These are phyloP conservation scores for Thamnaconus septentrionalis DNA, from an alignment of 2,113 vertebrate genomes.

Conservation along the genomic window DNA sequence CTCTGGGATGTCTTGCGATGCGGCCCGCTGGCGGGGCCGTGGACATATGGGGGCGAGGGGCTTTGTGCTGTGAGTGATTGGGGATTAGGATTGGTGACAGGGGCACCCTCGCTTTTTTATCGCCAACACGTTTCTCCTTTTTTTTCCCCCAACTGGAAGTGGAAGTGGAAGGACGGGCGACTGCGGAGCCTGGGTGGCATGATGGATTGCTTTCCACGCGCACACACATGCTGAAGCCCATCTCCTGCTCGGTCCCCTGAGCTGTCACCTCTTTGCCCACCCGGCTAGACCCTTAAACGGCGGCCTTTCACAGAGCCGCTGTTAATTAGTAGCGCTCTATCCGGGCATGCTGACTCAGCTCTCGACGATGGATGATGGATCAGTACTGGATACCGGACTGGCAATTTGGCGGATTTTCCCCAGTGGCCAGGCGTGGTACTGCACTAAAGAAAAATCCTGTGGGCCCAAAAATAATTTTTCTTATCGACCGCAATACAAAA, in stretches of 20 bases:
- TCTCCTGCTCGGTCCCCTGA: constrained; percentile 32
- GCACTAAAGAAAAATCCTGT: too few relatives aligned
- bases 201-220: constrained; percentile 28
- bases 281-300: constrained; percentile 18
- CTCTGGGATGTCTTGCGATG: constrained; percentile 60
- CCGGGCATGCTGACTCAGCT: too few relatives aligned
- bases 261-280: constrained; percentile 29
- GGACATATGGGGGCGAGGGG: constrained; percentile 40
- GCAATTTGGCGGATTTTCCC: too few relatives aligned
- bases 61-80: constrained; percentile 73
- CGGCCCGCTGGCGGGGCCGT: constrained; percentile 38
- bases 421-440: too few relatives aligned
- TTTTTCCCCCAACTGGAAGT: constrained; percentile 1
- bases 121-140: constrained; percentile 11
- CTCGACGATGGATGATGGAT: too few relatives aligned
- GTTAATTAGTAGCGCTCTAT: too few relatives aligned
- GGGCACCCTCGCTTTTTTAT: constrained; percentile 54
- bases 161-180: constrained; percentile 28
- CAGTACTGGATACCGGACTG: too few relatives aligned
- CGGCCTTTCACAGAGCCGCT: constrained; percentile 24
- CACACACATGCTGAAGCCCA: constrained; percentile 17
- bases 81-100: constrained; percentile 70
- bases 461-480: too few relatives aligned
- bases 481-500: too few relatives aligned
- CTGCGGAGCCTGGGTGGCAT: constrained; percentile 28